Conservation (phyloP, 2,113 vertebrate species). For the Saguinus midas region DNA sequence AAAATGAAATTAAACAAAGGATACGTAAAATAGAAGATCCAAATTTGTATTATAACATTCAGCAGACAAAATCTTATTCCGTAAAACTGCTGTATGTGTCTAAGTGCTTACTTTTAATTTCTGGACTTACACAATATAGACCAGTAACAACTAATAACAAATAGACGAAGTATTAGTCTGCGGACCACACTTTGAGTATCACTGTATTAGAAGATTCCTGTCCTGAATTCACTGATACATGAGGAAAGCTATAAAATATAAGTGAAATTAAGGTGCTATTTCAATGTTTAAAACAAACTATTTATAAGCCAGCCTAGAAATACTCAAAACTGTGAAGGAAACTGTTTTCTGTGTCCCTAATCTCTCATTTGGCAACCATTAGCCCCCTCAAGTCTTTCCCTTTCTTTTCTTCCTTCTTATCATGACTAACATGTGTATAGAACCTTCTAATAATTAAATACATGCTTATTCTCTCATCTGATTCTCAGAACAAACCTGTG, state of each 20-base stretch:
- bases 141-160: neutral
- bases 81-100: neutral
- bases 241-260: neutral
- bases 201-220: neutral
- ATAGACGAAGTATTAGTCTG: neutral
- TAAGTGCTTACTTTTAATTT: neutral
- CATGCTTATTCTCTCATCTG: neutral
- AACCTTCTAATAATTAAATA: neutral
- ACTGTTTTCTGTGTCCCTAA: neutral
- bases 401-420: neutral
- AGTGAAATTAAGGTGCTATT: neutral
- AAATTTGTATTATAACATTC: neutral
- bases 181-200: neutral
- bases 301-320: neutral
- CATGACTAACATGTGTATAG: neutral
- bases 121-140: neutral
- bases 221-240: neutral
- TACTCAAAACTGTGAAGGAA: neutral
- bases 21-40: neutral
- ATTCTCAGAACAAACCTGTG: neutral
- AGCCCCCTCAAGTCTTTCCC: neutral
- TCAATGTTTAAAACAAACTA: neutral
- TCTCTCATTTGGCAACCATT: neutral
- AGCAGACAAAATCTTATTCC: neutral
- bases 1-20: conserved; percentile 24